Evolutionary conservation across 1,140 invertebrate genomes (phyloP).

Genomic region (Phymorhynchus buccinoides): DNA sequence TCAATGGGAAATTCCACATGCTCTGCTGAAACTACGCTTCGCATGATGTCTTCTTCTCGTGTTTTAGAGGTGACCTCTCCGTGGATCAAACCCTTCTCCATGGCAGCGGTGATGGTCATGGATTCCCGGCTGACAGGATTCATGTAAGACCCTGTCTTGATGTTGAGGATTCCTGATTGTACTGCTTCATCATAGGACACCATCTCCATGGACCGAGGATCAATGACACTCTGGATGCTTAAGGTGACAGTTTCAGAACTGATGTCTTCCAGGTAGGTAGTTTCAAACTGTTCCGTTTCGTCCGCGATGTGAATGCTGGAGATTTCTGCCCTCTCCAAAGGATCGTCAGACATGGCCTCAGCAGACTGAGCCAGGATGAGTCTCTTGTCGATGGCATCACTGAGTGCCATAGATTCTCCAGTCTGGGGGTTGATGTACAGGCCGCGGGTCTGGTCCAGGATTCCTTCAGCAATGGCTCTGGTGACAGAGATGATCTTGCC

Average conservation of each 20-base stretch:
- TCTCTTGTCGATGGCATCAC: conserved; percentile 70
- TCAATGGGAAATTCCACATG: conserved; percentile 68
- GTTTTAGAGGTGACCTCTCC: conserved; percentile 67
- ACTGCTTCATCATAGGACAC: conserved; percentile 89
- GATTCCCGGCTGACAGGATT: conserved; percentile 86
- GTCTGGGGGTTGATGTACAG: conserved; percentile 84
- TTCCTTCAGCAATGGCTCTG: conserved; percentile 88
- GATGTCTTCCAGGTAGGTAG: conserved; percentile 68
- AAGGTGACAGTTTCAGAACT: conserved; percentile 70
- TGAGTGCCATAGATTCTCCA: conserved; percentile 78
- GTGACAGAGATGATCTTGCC: conserved; percentile 85
- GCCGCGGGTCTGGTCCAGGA: conserved; percentile 86
- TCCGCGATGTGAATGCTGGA: conserved; percentile 68
- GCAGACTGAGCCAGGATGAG: conserved; percentile 63
- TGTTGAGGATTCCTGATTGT: conserved; percentile 86
- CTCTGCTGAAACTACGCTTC: conserved; percentile 60
- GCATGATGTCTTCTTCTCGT: conserved; percentile 65
- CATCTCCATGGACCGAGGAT: conserved; percentile 86
- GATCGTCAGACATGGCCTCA: conserved; percentile 51
- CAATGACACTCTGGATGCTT: conserved; percentile 80
- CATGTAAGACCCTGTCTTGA: conserved; percentile 79
- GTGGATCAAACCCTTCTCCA: conserved; percentile 80
- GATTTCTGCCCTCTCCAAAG: conserved; percentile 50
- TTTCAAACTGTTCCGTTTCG: conserved; percentile 65
- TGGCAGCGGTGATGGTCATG: conserved; percentile 72